Evolutionary conservation across 2,888 invertebrate species (phyloP).

Genomic region (Leucoma salicis): DNA sequence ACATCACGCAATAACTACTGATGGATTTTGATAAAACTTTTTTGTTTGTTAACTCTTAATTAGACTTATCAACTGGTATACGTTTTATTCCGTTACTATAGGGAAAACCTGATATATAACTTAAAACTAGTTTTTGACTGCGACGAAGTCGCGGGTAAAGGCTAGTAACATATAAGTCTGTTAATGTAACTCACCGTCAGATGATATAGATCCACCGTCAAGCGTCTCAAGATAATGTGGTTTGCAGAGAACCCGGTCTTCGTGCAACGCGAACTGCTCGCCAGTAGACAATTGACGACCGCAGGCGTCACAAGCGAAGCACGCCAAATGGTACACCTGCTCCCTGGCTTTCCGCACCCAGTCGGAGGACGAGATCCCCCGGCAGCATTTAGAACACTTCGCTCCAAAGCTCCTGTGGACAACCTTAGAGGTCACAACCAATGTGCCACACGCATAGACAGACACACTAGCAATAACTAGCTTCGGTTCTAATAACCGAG

Average conservation of each 20-base stretch:
- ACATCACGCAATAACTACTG: too few species aligned
- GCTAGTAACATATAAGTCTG: too few species aligned
- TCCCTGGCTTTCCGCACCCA: constrained; percentile 98
- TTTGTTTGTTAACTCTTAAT: too few species aligned
- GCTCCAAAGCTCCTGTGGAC: constrained; percentile 94
- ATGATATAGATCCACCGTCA: constrained; percentile 94
- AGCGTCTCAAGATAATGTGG: constrained; percentile 98
- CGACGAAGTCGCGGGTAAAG: too few species aligned
- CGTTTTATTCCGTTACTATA: too few species aligned
- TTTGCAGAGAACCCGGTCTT: constrained; percentile 97
- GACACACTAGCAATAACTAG: constrained; percentile 11
- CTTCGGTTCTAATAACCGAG: too few species aligned
- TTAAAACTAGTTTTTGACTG: too few species aligned
- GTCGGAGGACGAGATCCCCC: constrained; percentile 96
- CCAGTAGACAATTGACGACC: constrained; percentile 96
- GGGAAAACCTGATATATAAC: too few species aligned
- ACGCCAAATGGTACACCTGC: constrained; percentile 98
- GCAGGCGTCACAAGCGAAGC: constrained; percentile 98
- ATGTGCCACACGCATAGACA: constrained; percentile 10
- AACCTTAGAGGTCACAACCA: constrained; percentile 26
- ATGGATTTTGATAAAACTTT: too few species aligned
- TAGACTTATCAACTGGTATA: too few species aligned
- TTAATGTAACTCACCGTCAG: constrained; percentile 91
- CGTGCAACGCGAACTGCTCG: constrained; percentile 98
- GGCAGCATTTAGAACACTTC: constrained; percentile 97